These are phyloP conservation scores for Podotricha telesiphe DNA, from an alignment of 2,888 invertebrate species.

Conservation along the genomic window DNA sequence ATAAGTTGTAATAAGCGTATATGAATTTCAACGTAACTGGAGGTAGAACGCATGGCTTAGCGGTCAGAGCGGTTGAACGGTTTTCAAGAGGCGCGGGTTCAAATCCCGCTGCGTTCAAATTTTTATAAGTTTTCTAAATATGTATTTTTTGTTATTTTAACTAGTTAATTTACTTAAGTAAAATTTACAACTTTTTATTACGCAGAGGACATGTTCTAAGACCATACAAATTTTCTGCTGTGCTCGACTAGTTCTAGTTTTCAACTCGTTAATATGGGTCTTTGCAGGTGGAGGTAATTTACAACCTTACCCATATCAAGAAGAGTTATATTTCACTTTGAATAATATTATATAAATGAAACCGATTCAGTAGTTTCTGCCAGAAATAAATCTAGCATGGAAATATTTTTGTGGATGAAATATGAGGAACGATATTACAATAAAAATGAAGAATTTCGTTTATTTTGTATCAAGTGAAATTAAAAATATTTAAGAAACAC, in stretches of 20 bases:
- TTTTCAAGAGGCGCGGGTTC: no score
- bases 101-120: no score
- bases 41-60: no score
- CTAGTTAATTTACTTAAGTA: no score
- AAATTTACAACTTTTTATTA: neutral
- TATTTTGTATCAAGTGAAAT: no score
- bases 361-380: constrained; percentile 29
- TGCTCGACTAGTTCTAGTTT: constrained; percentile 23
- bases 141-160: no score
- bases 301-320: constrained; percentile 37
- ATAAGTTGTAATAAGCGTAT: no score
- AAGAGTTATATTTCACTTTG: constrained; percentile 38
- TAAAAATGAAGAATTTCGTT: no score
- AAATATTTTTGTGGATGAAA: constrained; percentile 13
- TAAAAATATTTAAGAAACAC: no score
- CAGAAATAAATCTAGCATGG: constrained; percentile 24
- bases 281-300: constrained; percentile 33
- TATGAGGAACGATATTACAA: neutral
- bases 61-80: no score
- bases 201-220: neutral
- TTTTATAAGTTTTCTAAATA: no score
- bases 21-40: no score
- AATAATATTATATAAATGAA: constrained; percentile 34
- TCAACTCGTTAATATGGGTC: constrained; percentile 30
- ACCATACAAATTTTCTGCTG: constrained; percentile 13